These are phyloP conservation scores for Ranitomeya imitator DNA, from an alignment of 2,113 vertebrate genomes.

Conservation along the genomic window DNA sequence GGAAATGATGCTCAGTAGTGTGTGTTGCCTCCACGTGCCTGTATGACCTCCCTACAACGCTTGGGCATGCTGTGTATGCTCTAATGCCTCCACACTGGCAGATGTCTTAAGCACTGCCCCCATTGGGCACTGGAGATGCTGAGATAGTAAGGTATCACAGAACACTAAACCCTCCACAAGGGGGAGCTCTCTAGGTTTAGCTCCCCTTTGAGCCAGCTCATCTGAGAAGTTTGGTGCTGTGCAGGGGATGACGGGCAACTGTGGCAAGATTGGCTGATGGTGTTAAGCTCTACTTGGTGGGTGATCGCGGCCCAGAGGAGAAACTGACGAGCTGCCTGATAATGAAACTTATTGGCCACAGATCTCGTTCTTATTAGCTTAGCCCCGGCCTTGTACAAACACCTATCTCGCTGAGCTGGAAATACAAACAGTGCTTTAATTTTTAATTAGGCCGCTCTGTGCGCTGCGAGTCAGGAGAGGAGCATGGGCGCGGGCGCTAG, in stretches of 20 bases:
- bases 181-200: neutral
- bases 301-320: slow-evolving; percentile 57
- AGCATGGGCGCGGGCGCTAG: slow-evolving; percentile 64
- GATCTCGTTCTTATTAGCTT: slow-evolving; percentile 82
- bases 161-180: neutral
- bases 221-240: neutral
- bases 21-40: too few relatives aligned
- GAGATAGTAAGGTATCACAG: too few relatives aligned
- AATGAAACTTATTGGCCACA: slow-evolving; percentile 74
- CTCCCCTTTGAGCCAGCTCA: neutral
- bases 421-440: slow-evolving; percentile 82
- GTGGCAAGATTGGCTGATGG: neutral
- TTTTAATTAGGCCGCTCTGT: slow-evolving; percentile 80
- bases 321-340: slow-evolving; percentile 64
- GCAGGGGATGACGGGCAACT: neutral
- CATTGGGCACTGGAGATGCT: too few relatives aligned
- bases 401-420: slow-evolving; percentile 71
- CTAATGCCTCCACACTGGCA: too few relatives aligned
- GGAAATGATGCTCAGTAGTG: too few relatives aligned
- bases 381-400: slow-evolving; percentile 70
- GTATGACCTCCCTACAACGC: too few relatives aligned
- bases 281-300: neutral
- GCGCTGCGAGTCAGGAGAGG: slow-evolving; percentile 71
- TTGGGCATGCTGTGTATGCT: too few relatives aligned
- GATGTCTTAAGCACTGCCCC: too few relatives aligned